Percentiles rank a stretch among this genome's conserved stretches.
These are phyloP conservation scores for Amiota minor DNA, from an alignment of 2,888 invertebrate genomes.

Conservation along the genomic window DNA sequence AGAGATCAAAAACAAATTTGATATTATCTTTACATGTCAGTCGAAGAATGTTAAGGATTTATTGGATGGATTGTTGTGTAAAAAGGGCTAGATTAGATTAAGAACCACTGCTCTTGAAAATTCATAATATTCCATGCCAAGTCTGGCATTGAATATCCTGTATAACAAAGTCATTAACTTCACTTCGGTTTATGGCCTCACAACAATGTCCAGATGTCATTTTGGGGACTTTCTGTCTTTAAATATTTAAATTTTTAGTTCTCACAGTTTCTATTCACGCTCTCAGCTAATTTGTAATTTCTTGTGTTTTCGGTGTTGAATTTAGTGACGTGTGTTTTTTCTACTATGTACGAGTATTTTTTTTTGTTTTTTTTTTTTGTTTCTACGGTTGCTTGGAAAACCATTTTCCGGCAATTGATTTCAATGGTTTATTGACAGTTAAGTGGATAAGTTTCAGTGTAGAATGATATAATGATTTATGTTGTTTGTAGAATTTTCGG, in stretches of 20 bases:
- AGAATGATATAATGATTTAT: slow-evolving; percentile 56
- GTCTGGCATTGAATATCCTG: slow-evolving; percentile 46
- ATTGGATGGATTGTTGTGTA: too few relatives aligned
- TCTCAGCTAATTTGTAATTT: slow-evolving; percentile 70
- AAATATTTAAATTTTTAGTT: slow-evolving; percentile 44
- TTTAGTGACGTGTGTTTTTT: slow-evolving; percentile 56
- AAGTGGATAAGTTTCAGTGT: slow-evolving; percentile 54
- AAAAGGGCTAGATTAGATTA: neutral
- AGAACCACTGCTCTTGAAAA: slow-evolving; percentile 43
- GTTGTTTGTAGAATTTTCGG: slow-evolving; percentile 28
- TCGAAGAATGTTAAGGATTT: too few relatives aligned
- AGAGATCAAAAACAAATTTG: neutral
- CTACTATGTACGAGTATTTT: slow-evolving; percentile 32
- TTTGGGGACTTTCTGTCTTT: slow-evolving; percentile 47
- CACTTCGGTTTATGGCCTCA: slow-evolving; percentile 39
- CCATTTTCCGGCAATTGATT: slow-evolving; percentile 70
- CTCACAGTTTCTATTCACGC: slow-evolving; percentile 59
- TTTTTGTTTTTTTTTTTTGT: slow-evolving; percentile 27
- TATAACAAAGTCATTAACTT: slow-evolving; percentile 42
- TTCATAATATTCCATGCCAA: slow-evolving; percentile 54
- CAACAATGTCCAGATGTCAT: slow-evolving; percentile 55
- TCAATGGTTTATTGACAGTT: slow-evolving; percentile 48
- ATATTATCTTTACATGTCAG: too few relatives aligned
- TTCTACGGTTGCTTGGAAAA: slow-evolving; percentile 60
- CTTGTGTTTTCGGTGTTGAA: slow-evolving; percentile 63